Evolutionary conservation across 2,888 invertebrate genomes (phyloP).

Genomic region (Carpatolechia fugitivella): DNA sequence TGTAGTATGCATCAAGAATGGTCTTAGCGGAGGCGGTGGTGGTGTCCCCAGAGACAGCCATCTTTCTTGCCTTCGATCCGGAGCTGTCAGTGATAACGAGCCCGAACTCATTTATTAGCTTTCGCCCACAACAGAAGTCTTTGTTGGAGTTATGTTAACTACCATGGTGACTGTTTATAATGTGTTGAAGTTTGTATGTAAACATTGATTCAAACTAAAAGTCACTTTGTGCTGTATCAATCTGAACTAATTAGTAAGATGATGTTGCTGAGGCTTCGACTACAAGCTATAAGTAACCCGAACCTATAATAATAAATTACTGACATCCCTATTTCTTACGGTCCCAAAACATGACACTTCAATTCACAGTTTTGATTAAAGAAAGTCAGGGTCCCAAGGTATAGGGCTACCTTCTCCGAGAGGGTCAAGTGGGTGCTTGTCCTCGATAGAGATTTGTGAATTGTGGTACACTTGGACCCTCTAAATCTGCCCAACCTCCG

Average conservation of each 20-base stretch:
- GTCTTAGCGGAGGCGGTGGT: slow-evolving; percentile 18
- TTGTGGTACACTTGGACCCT: slow-evolving; percentile 55
- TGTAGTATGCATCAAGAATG: background rate
- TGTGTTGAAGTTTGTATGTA: no score
- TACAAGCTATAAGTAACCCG: background rate
- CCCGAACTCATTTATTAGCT: slow-evolving; percentile 45
- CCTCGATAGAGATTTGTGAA: slow-evolving; percentile 61
- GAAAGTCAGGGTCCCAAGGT: slow-evolving; percentile 32
- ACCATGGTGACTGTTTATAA: no score
- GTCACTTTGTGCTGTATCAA: no score
- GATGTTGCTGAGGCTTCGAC: no score
- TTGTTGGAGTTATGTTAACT: background rate
- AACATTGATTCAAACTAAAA: no score
- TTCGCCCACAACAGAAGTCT: slow-evolving; percentile 29
- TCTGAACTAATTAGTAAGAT: no score
- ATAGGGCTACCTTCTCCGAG: slow-evolving; percentile 33
- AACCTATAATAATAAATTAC: slow-evolving; percentile 4
- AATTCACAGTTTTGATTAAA: slow-evolving; percentile 33
- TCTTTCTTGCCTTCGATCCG: slow-evolving; percentile 47
- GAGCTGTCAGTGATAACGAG: slow-evolving; percentile 50
- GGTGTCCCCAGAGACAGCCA: slow-evolving; percentile 42
- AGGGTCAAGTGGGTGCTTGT: slow-evolving; percentile 63
- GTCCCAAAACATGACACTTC: slow-evolving; percentile 10
- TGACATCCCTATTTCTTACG: background rate
- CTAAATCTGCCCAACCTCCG: slow-evolving; percentile 42